A percentile compares a stretch with the other conserved stretches of the same genome.
Evolutionary conservation across 2,797 vertebrate species (phyloP).

Genomic region (Acomys russatus): DNA sequence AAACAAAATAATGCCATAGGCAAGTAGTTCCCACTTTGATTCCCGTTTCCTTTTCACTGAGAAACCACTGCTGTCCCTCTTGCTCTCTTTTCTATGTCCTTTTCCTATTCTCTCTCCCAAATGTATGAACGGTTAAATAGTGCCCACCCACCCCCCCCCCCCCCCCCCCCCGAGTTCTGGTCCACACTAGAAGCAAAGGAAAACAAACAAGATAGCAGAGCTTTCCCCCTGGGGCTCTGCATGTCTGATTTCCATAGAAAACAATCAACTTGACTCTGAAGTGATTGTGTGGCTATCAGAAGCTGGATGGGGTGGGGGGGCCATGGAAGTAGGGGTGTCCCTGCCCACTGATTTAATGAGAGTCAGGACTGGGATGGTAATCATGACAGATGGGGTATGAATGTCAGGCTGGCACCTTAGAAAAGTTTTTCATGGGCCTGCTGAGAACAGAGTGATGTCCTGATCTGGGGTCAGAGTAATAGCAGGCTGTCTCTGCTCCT

Average conservation of each 20-base stretch:
- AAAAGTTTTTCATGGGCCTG: conserved; percentile 66
- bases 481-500: not conserved
- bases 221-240: conserved; percentile 54
- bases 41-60: not conserved
- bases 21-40: not conserved
- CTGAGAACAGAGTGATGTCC: not conserved
- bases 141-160: not conserved
- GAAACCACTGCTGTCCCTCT: not conserved
- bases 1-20: not conserved
- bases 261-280: conserved; percentile 73
- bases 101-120: not conserved
- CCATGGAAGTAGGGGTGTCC: not conserved
- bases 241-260: conserved; percentile 83
- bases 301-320: conserved; percentile 40
- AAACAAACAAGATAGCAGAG: conserved; percentile 57
- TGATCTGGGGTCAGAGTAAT: conserved; percentile 3
- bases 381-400: conserved; percentile 81
- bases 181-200: conserved; percentile 68
- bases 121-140: conserved; percentile 28
- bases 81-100: not conserved
- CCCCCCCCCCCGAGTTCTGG: not conserved
- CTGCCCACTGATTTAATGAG: conserved; percentile 71
- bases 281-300: conserved; percentile 69
- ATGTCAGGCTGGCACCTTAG: conserved; percentile 79
- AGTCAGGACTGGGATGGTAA: conserved; percentile 18